Evolutionary conservation across 2,888 invertebrate species (phyloP).

Genomic region (Serrognathus titanus): DNA sequence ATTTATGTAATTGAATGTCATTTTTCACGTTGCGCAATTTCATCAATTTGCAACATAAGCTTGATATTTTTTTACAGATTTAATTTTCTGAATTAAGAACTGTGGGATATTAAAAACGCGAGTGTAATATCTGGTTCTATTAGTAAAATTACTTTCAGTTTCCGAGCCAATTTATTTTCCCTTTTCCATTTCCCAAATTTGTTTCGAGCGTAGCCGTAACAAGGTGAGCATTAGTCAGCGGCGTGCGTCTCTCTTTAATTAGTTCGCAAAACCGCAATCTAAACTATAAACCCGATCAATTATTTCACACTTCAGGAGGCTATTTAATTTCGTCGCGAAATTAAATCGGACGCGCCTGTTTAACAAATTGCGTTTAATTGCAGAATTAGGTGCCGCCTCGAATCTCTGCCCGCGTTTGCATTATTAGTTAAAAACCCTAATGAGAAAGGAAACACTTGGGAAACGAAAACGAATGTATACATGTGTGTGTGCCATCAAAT

Average conservation of each 20-base stretch:
- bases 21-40: no score
- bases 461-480: conserved; percentile 31
- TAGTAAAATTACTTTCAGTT: no score
- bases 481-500: conserved; percentile 36
- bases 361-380: conserved; percentile 30
- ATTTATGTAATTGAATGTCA: no score
- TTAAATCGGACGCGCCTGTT: conserved; percentile 26
- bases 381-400: conserved; percentile 20
- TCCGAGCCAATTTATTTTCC: no score
- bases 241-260: conserved; percentile 20
- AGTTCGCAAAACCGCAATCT: conserved; percentile 25
- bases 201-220: no score
- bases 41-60: no score
- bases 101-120: no score
- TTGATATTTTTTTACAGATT: no score
- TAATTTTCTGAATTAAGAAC: no score
- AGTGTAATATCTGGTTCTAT: no score
- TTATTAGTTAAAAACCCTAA: conserved; percentile 33
- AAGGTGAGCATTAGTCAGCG: background rate
- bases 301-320: conserved; percentile 28
- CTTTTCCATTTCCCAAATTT: no score
- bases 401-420: conserved; percentile 17
- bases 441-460: conserved; percentile 34
- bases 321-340: conserved; percentile 23
- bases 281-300: conserved; percentile 27